These are phyloP conservation scores for Macrotrachela quadricornifera DNA, from an alignment of 1,140 invertebrate species.

Conservation along the genomic window DNA sequence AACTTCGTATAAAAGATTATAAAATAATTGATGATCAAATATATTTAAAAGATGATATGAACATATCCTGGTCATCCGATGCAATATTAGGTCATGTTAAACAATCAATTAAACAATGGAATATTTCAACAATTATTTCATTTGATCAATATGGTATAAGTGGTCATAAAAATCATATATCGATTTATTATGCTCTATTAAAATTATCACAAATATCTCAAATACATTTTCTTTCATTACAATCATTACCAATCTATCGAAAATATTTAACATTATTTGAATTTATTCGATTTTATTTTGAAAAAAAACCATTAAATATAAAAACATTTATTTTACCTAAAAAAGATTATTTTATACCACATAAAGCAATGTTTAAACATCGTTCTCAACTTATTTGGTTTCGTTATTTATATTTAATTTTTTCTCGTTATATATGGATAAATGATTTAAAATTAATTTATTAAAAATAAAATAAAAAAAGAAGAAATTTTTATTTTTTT, in stretches of 20 bases:
- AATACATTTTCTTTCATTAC: background rate
- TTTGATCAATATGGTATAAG: conserved; percentile 76
- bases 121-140: conserved; percentile 55
- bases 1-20: background rate
- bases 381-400: conserved; percentile 6
- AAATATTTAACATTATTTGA: background rate
- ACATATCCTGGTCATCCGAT: conserved; percentile 48
- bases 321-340: background rate
- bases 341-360: background rate
- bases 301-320: background rate
- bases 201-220: background rate
- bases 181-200: background rate
- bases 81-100: conserved; percentile 44
- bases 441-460: conserved; percentile 3
- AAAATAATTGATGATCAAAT: conserved; percentile 12
- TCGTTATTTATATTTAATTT: conserved; percentile 6
- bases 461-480: background rate
- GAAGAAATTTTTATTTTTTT: no score
- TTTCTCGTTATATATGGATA: conserved; percentile 6
- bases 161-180: conserved; percentile 57
- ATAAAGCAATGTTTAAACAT: conserved; percentile 4
- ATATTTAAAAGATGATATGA: conserved; percentile 48
- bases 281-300: background rate
- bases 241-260: background rate
- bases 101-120: conserved; percentile 13